Conservation (phyloP, 1,140 invertebrate species). For the Steinernema feltiae region DNA sequence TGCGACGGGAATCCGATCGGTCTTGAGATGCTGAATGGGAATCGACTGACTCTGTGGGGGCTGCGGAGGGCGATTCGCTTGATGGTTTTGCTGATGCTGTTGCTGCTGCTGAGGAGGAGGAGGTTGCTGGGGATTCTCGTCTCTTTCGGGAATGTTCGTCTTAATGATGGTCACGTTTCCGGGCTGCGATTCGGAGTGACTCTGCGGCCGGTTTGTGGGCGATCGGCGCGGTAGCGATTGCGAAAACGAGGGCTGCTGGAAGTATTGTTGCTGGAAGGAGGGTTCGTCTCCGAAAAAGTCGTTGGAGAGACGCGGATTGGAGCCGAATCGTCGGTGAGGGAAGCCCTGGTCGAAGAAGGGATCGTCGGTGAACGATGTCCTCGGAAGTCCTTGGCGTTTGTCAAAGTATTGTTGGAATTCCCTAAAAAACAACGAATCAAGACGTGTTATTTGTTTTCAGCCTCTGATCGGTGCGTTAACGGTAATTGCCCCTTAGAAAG, state of each 20-base stretch:
- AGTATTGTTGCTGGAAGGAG: neutral
- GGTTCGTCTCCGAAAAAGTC: constrained; percentile 8
- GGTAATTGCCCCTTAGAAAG: neutral
- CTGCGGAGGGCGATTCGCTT: neutral
- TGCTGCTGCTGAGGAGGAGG: neutral
- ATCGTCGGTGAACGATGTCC: neutral
- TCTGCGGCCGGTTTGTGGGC: neutral
- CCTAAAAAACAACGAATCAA: neutral
- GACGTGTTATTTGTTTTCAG: neutral
- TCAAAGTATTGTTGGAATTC: constrained; percentile 1
- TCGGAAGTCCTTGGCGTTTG: neutral
- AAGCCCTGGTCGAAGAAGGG: constrained; percentile 2
- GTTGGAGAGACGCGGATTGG: neutral
- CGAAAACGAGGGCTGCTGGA: constrained; percentile 5
- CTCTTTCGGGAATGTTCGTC: neutral
- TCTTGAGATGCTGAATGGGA: neutral
- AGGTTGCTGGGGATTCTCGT: neutral
- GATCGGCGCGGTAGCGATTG: constrained; percentile 5
- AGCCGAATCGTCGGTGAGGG: neutral
- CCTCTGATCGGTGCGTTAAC: neutral
- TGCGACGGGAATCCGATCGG: neutral
- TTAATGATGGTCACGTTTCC: constrained; percentile 8
- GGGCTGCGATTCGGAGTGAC: constrained; percentile 1
- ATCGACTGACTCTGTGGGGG: neutral
- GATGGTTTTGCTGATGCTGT: neutral